These are phyloP conservation scores for Antechinus flavipes DNA, from an alignment of 2,113 vertebrate species.

Conservation along the genomic window DNA sequence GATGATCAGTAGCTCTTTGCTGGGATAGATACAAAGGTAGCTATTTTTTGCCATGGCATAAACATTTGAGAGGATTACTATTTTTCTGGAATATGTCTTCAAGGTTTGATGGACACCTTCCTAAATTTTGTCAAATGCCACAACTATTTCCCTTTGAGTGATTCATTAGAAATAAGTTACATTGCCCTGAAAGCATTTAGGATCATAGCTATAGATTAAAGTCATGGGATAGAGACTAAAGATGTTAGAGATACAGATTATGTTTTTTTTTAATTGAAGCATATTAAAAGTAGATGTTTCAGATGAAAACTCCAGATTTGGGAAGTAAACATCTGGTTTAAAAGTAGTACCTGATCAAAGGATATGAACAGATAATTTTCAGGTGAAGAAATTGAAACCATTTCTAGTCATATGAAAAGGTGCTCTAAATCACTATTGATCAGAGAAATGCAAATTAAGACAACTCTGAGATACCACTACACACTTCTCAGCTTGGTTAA, in stretches of 20 bases:
- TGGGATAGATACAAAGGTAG: neutral
- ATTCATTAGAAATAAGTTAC: neutral
- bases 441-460: no score
- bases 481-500: no score
- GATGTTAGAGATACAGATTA: neutral
- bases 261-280: neutral
- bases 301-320: neutral
- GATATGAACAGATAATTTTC: no score
- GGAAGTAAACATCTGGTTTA: neutral
- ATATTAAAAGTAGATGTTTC: neutral
- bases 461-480: no score
- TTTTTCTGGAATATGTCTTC: neutral
- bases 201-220: neutral
- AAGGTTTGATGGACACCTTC: neutral
- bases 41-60: neutral
- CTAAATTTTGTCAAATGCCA: neutral
- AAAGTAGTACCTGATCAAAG: neutral
- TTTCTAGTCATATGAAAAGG: no score
- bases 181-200: neutral
- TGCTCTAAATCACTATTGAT: no score
- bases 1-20: neutral
- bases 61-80: neutral
- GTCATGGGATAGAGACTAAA: neutral
- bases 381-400: no score
- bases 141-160: neutral